Conservation (phyloP, 2,797 vertebrate species). For the Melanotaenia trifasciata region DNA sequence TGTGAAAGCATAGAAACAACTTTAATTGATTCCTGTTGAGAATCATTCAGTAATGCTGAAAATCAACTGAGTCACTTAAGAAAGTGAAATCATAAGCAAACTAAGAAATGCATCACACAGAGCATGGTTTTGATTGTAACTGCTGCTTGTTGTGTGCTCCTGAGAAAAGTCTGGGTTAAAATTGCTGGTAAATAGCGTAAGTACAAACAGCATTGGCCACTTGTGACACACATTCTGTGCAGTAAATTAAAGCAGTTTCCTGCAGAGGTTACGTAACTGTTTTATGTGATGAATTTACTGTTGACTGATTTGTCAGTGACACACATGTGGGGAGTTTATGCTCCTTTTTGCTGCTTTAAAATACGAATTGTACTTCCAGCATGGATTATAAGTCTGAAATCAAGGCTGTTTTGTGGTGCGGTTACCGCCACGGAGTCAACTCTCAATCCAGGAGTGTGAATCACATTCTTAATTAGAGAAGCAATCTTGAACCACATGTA, state of each 20-base stretch:
- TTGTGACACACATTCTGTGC: constrained; percentile 31
- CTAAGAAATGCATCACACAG: constrained; percentile 28
- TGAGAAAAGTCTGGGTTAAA: constrained; percentile 8
- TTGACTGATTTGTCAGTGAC: constrained; percentile 59
- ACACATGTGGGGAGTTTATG: constrained; percentile 50
- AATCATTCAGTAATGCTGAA: constrained; percentile 25
- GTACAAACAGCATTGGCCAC: constrained; percentile 9
- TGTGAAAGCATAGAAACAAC: constrained; percentile 12
- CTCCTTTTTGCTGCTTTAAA: constrained; percentile 39
- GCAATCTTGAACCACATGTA: constrained; percentile 71
- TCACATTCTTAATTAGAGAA: constrained; percentile 77
- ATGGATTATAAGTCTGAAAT: constrained; percentile 43
- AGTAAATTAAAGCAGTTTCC: constrained; percentile 43
- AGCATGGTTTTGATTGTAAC: constrained; percentile 21
- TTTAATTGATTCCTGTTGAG: constrained; percentile 57
- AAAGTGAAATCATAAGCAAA: constrained; percentile 51
- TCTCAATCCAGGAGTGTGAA: constrained; percentile 77
- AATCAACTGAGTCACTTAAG: constrained; percentile 49
- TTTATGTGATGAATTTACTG: constrained; percentile 50
- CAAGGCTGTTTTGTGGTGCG: constrained; percentile 58
- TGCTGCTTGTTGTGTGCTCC: constrained; percentile 13
- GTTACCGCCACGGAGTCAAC: constrained; percentile 63
- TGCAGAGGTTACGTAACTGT: constrained; percentile 54
- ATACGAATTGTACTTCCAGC: constrained; percentile 40
- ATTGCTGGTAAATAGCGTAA: constrained; percentile 42